Percentiles rank a stretch among this genome's conserved stretches.
phyloP scores from a whole-genome alignment of 2,888 invertebrate genomes.

The Mayetiola destructor region DNA sequence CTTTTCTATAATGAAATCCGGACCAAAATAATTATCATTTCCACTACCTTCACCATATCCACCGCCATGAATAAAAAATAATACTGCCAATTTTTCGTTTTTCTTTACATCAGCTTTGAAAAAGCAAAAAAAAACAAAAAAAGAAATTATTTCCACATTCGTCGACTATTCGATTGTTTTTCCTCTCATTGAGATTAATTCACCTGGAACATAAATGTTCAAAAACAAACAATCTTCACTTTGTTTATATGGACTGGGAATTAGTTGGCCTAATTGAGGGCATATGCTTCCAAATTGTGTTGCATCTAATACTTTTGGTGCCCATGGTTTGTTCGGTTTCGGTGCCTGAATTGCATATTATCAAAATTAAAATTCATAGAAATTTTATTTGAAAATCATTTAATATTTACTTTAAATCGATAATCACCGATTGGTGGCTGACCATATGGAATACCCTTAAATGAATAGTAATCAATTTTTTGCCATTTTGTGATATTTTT shows the following conservation, averaged over 20 bases:
- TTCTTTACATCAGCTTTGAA: background rate
- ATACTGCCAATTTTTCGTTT: background rate
- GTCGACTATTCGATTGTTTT: background rate
- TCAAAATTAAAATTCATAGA: background rate
- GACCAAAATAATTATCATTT: background rate
- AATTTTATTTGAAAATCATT: no score
- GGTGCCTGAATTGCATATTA: background rate
- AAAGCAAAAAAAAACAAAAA: background rate
- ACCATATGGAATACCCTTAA: conserved; percentile 13
- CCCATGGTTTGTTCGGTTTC: background rate
- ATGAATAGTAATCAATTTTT: conserved; percentile 6
- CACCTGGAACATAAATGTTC: conserved; percentile 11
- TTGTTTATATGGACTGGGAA: background rate
- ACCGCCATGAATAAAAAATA: conserved; percentile 13
- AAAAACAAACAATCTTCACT: conserved; percentile 6
- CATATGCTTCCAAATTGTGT: background rate
- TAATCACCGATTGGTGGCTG: background rate
- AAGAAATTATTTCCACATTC: background rate
- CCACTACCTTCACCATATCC: background rate
- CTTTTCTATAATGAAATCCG: conserved; percentile 12
- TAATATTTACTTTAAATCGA: conserved; percentile 9
- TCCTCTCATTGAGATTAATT: background rate
- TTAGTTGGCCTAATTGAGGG: background rate
- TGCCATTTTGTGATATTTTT: background rate
- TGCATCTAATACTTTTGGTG: background rate